Base-by-base conservation (phyloP, 2,113 vertebrate genomes). In the Misgurnus anguillicaudatus region DNA sequence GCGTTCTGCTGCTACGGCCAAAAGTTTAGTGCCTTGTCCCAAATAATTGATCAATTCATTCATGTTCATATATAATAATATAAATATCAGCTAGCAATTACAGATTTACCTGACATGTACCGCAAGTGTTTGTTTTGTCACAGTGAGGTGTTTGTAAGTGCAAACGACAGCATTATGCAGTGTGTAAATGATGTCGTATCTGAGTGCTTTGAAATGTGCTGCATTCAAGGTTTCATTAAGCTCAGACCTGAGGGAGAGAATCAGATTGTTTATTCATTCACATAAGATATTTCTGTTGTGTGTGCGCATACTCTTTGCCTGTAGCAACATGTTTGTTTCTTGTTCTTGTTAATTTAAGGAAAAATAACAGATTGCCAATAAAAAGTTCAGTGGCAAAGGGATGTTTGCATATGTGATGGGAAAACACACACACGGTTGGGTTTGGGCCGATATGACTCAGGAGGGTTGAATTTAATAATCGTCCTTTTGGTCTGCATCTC, bases 181-280 rank as follows among this genome's bases (percentile, higher is more conserved):
- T 5, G 17, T 39, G 36, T 71, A 48, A 57, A 57, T 9, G 11
- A 21, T 13, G 13, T 21, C 14, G 4, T 10, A 10, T 67, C 42
- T 61, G 57, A 78, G 19, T 14, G n/a, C 57, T 78, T 61, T 62
- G 9, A 70, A 70, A 70, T 69, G 24, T 61, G 48, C 9, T n/a
- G 31, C 45, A 48, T 70, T 78, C 57, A 61, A 48, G 57, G 41
- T 70, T 78, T 78, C 41, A 69, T 78, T 68, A 70, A 70, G 51
- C 42, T 9, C 6, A 58, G n/a, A 78, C 57, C 66, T 70, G 58
- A 53, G 57, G 77, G 66, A 69, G 55, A 39, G 38, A 21, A 21
- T 68, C 47, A 55, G 19, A 45, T 74, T 72, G 38, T 60, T 61
- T 19, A 31, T 7, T 36, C n/a, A 57, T n/a, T 19, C 6, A n/a